These are phyloP conservation scores for Standfussiana lucernea DNA, from an alignment of 2,888 invertebrate genomes.

Conservation along the genomic window DNA sequence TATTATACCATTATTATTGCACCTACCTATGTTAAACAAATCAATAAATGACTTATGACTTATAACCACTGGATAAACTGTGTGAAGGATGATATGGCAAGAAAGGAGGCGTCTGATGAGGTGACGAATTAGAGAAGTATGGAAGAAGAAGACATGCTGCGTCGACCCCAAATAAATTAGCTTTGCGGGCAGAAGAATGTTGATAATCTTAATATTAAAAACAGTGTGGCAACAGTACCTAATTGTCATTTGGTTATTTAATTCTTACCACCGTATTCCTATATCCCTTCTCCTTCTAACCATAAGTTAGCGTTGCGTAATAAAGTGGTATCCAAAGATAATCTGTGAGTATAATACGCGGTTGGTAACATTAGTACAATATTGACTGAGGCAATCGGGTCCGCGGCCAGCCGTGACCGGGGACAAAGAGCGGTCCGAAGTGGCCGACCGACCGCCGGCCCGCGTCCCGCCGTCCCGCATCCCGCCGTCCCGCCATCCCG, in stretches of 20 bases:
- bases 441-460: conserved; percentile 66
- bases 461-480: conserved; percentile 55
- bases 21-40: too few species aligned
- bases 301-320: conserved; percentile 30
- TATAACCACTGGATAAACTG: neutral
- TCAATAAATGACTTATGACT: too few species aligned
- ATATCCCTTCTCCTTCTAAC: neutral
- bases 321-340: conserved; percentile 50
- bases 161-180: neutral
- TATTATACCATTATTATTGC: too few species aligned
- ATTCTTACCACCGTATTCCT: neutral
- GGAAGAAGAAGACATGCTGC: neutral
- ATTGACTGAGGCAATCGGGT: conserved; percentile 64
- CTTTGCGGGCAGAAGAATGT: too few species aligned
- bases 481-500: conserved; percentile 55
- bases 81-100: neutral
- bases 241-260: neutral
- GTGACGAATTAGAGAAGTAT: neutral
- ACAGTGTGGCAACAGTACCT: neutral
- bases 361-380: conserved; percentile 64
- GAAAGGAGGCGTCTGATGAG: neutral
- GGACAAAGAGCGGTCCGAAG: conserved; percentile 69
- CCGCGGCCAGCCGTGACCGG: conserved; percentile 56
- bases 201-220: too few species aligned
- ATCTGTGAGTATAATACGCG: conserved; percentile 51